Evolutionary conservation across 2,797 vertebrate genomes (phyloP), one percentile per base, ranked within the genome.

Genomic region (Benthosema pterotum): DNA sequence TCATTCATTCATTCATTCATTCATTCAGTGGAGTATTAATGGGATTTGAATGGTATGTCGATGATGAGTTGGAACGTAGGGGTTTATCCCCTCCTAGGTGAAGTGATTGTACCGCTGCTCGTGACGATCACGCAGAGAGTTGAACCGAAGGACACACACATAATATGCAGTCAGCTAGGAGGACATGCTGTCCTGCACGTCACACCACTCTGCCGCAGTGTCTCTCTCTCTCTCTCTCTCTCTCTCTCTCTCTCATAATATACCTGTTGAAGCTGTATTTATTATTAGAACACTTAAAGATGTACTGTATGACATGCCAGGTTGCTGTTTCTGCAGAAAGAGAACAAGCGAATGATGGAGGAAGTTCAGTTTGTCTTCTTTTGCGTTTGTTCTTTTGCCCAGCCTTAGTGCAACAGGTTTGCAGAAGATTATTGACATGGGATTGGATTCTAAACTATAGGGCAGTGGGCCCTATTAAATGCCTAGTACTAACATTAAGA

Each of bases 161-260:
- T n/a, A n/a, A n/a, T n/a, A n/a, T n/a, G n/a, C n/a, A n/a, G n/a
- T n/a, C n/a, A n/a, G n/a, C n/a, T n/a, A 32, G 0, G 22, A 25
- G 32, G 32, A 38, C 32, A 38, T 9, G 11, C 3, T 38, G 32
- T 38, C 32, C 32, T 38, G 7, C 32, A 11, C 78, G 83, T 60
- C 75, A 82, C 82, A 70, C 51, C 46, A 80, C 82, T 74, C 49
- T 84, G 85, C 74, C 75, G 80, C 88, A 89, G 80, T 83, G 83
- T 67, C 67, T 63, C 22, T 25, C 22, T 25, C 84, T 67, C 67
- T 63, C 62, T 68, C 14, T n/a, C n/a, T n/a, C n/a, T n/a, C 84
- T 67, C 67, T 63, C 22, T 25, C 22, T 25, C 84, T 67, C 67
- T 63, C 62, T 68, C 14, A 47, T 15, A 47, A 60, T 63, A n/a